These are phyloP conservation scores for Styela plicata DNA, from an alignment of 23 tunicate species.

Conservation along the genomic window DNA sequence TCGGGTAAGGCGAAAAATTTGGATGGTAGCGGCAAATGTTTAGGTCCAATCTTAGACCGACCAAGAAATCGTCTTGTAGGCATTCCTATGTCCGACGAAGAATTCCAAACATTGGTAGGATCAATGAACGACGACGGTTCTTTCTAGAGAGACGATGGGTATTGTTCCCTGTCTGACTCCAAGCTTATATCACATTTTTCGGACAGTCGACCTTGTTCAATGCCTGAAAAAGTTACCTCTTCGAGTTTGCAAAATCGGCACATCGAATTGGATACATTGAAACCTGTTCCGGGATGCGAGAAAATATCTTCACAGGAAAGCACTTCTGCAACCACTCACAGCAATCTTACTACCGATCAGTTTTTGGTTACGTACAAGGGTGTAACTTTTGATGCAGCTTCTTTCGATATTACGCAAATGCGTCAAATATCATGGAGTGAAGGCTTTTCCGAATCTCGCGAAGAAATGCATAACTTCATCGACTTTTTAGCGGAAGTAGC, in stretches of 20 bases:
- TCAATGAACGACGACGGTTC: not conserved
- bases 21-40: not conserved
- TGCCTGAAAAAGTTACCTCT: not conserved
- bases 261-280: not conserved
- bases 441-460: conserved; percentile 35
- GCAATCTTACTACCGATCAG: too few species aligned
- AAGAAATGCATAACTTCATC: conserved; percentile 54
- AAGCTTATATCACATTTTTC: not conserved
- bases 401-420: conserved; percentile 44
- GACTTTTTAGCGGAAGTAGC: conserved; percentile 51
- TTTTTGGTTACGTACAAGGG: conserved; percentile 56
- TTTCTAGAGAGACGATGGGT: conserved; percentile 55
- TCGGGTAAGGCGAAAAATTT: not conserved
- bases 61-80: conserved; percentile 22
- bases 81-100: conserved; percentile 57
- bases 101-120: conserved; percentile 16
- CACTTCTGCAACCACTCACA: too few species aligned
- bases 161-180: conserved; percentile 36
- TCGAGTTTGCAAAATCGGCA: not conserved
- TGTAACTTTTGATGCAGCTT: conserved; percentile 58
- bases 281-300: not conserved
- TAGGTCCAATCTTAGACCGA: not conserved
- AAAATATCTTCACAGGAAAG: too few species aligned
- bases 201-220: not conserved
- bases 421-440: conserved; percentile 45